phyloP scores from a whole-genome alignment of 2,113 vertebrate genomes.

The Sphyrna mokarran region DNA sequence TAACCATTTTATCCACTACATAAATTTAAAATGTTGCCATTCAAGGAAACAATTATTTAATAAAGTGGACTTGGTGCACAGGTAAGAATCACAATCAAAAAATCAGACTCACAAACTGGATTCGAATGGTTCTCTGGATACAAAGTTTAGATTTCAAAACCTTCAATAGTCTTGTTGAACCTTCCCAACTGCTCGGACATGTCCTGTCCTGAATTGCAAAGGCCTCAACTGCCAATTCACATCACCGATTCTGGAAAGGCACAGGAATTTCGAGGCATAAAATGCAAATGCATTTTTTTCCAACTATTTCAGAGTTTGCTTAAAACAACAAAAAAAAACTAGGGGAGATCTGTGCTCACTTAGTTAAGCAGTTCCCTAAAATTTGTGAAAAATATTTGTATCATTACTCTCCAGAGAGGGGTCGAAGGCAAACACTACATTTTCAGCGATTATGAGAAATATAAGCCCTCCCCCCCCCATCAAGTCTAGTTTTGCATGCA shows the following conservation, averaged over 20 bases:
- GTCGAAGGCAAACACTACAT: background rate
- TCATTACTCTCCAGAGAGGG: background rate
- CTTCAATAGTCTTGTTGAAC: background rate
- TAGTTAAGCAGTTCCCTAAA: background rate
- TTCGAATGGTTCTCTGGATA: background rate
- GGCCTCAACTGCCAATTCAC: background rate
- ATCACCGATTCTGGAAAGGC: background rate
- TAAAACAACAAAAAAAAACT: background rate
- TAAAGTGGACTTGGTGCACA: background rate
- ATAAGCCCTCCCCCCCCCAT: background rate
- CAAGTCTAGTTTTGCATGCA: background rate
- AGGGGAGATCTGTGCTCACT: background rate
- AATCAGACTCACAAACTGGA: background rate
- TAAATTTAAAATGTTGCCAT: background rate
- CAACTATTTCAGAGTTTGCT: background rate
- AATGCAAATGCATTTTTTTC: background rate
- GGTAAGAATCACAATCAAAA: background rate
- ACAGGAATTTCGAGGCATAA: background rate
- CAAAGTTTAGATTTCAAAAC: background rate
- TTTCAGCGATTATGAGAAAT: background rate
- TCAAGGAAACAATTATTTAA: background rate
- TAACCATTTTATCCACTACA: background rate
- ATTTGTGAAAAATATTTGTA: background rate
- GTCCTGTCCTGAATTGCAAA: background rate
- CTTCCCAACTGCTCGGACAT: background rate